These are phyloP conservation scores for Pogonophryne albipinna DNA, from an alignment of 2,797 vertebrate genomes.

Conservation along the genomic window DNA sequence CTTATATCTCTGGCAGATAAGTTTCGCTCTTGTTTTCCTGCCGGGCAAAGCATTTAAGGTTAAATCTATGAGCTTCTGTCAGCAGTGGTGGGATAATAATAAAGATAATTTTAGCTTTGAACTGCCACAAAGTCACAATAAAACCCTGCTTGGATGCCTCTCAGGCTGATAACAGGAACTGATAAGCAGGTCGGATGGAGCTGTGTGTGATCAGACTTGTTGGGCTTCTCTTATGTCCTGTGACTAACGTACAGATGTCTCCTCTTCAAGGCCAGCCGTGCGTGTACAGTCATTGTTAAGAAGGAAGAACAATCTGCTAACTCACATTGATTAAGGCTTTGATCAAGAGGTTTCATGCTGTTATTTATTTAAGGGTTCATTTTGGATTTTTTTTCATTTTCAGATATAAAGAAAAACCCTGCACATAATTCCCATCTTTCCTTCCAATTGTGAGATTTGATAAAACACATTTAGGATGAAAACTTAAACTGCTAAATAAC, in stretches of 20 bases:
- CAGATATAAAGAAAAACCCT: neutral
- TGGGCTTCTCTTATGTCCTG: slow-evolving; percentile 51
- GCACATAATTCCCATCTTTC: neutral
- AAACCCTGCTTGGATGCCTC: slow-evolving; percentile 39
- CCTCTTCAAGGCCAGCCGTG: slow-evolving; percentile 35
- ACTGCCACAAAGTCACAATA: slow-evolving; percentile 50
- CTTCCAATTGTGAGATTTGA: slow-evolving; percentile 14
- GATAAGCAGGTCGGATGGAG: slow-evolving; percentile 47
- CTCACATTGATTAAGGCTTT: slow-evolving; percentile 41
- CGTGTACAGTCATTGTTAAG: slow-evolving; percentile 43
- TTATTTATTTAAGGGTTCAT: slow-evolving; percentile 12
- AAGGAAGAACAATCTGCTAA: slow-evolving; percentile 39
- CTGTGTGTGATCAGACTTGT: slow-evolving; percentile 64
- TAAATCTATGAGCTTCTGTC: slow-evolving; percentile 29
- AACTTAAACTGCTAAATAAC: neutral
- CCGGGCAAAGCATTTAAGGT: slow-evolving; percentile 33
- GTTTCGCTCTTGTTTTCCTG: slow-evolving; percentile 49
- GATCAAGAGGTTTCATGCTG: slow-evolving; percentile 29
- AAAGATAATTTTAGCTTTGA: slow-evolving; percentile 60
- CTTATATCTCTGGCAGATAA: slow-evolving; percentile 19
- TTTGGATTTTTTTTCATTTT: slow-evolving; percentile 13
- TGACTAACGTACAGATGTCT: slow-evolving; percentile 70
- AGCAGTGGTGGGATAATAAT: slow-evolving; percentile 40
- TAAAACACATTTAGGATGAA: neutral
- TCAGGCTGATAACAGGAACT: slow-evolving; percentile 50